A percentile compares a stretch with the other conserved stretches of the same genome.
Evolutionary conservation across 2,888 invertebrate genomes (phyloP).

Genomic region (Pharmacophagus antenor): DNA sequence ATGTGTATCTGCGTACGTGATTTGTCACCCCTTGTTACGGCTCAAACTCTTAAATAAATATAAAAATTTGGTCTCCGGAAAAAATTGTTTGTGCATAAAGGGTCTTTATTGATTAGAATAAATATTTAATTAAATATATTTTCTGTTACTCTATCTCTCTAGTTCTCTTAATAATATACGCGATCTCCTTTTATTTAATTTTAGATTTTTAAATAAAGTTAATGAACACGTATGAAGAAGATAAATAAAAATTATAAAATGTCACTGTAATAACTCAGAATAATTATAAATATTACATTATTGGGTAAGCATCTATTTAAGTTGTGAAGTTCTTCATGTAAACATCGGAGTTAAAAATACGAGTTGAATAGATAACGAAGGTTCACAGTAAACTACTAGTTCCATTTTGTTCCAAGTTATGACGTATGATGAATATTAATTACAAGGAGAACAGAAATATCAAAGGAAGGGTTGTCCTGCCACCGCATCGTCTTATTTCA

Average conservation of each 20-base stretch:
- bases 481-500: conserved; percentile 49
- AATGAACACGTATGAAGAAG: too few species aligned
- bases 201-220: too few species aligned
- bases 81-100: background rate
- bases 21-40: conserved; percentile 48
- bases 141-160: background rate
- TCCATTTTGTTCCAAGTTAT: conserved; percentile 20
- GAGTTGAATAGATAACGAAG: background rate
- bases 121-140: background rate
- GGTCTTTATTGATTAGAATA: too few species aligned
- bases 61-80: background rate
- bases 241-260: too few species aligned
- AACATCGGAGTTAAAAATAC: background rate
- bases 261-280: too few species aligned
- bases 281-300: too few species aligned
- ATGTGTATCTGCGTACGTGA: conserved; percentile 48
- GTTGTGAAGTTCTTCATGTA: background rate
- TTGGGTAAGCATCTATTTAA: too few species aligned
- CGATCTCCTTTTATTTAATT: too few species aligned
- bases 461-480: conserved; percentile 41
- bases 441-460: conserved; percentile 38
- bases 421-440: conserved; percentile 38
- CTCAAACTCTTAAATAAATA: conserved; percentile 32
- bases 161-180: too few species aligned
- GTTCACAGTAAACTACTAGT: conserved; percentile 7